Conservation (phyloP, 2,797 vertebrate species). For the Dipus sagitta region DNA sequence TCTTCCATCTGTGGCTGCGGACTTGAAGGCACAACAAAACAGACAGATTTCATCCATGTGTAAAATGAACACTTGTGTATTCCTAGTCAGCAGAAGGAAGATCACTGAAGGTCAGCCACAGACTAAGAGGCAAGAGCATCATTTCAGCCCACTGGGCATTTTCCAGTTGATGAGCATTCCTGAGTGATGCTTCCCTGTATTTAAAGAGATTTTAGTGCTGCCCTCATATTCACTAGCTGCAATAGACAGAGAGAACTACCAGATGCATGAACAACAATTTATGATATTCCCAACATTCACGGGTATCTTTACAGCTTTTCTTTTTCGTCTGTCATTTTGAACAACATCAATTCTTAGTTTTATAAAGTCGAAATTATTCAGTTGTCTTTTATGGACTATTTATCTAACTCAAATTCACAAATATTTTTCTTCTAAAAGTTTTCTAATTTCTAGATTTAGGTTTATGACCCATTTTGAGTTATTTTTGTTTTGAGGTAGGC, state of each 20-base stretch:
- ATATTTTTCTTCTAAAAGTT: neutral
- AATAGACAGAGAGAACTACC: neutral
- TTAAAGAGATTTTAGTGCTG: neutral
- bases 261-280: neutral
- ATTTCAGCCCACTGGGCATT: neutral
- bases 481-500: neutral
- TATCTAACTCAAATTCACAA: neutral
- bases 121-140: neutral
- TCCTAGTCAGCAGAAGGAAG: neutral
- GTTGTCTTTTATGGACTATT: neutral
- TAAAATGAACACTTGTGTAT: neutral
- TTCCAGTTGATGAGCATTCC: neutral
- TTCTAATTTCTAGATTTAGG: neutral
- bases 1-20: neutral
- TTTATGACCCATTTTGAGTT: neutral
- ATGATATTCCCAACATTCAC: neutral
- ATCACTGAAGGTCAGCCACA: neutral
- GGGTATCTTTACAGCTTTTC: neutral
- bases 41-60: neutral
- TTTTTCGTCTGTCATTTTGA: slow-evolving; percentile 1
- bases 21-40: neutral
- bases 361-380: neutral
- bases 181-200: neutral
- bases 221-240: neutral
- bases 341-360: neutral